Evolutionary conservation across 2,113 vertebrate species (phyloP).

Genomic region (Phylloscopus trochilus): DNA sequence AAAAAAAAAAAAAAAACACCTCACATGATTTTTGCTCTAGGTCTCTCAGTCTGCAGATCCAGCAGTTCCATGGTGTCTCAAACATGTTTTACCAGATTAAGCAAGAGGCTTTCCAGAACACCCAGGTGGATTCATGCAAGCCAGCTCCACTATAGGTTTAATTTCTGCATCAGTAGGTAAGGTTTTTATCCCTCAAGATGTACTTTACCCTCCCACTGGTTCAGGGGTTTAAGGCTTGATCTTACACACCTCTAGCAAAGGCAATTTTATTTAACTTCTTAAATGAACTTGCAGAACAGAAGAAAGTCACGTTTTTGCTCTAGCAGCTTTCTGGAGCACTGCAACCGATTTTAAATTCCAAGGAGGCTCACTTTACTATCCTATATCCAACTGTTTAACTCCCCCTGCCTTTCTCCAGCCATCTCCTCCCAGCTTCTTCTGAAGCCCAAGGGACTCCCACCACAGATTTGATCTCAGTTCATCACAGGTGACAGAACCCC

Average conservation of each 20-base stretch:
- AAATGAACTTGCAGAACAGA: background rate
- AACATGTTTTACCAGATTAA: background rate
- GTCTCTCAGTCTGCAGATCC: background rate
- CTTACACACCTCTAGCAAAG: background rate
- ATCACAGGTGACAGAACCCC: background rate
- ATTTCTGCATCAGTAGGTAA: background rate
- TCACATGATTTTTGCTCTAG: background rate
- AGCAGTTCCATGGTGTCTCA: background rate
- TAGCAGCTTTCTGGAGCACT: background rate
- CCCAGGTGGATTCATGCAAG: background rate
- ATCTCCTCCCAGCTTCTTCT: background rate
- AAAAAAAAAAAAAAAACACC: background rate
- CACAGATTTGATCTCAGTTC: background rate
- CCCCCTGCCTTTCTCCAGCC: background rate
- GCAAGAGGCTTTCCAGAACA: background rate
- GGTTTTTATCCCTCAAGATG: background rate
- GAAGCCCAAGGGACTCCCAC: background rate
- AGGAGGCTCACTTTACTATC: background rate
- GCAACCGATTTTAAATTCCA: background rate
- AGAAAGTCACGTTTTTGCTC: background rate
- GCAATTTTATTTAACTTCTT: background rate
- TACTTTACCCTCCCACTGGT: slow-evolving; percentile 6
- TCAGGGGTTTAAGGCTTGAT: background rate
- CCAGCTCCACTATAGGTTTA: background rate
- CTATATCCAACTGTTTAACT: background rate